Conservation (phyloP, 2,797 vertebrate genomes). For the Mus minutoides region DNA sequence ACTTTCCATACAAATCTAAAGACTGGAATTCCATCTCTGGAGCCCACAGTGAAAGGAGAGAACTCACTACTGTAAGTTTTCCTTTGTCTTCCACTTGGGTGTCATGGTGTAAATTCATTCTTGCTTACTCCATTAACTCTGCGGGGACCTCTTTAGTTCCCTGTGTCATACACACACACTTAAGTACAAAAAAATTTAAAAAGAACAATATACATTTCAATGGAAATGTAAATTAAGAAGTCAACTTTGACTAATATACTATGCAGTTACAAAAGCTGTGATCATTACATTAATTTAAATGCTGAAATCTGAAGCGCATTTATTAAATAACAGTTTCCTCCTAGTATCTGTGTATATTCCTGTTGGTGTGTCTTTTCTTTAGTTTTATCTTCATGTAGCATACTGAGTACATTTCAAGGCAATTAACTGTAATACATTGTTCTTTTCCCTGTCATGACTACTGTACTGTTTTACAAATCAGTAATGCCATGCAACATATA, state of each 20-base stretch:
- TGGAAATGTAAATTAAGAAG: slow-evolving; percentile 36
- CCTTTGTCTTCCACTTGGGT: not conserved
- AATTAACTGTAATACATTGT: not conserved
- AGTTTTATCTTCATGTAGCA: not conserved
- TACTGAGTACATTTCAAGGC: slow-evolving; percentile 35
- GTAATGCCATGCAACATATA: not conserved
- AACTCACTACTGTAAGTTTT: not conserved
- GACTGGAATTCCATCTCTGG: not conserved
- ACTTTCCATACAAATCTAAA: not conserved
- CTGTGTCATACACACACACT: not conserved
- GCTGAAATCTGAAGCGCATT: not conserved
- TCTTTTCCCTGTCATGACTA: not conserved
- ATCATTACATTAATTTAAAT: not conserved
- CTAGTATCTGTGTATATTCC: not conserved
- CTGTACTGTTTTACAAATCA: not conserved
- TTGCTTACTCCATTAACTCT: not conserved
- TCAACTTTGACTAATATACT: slow-evolving; percentile 16
- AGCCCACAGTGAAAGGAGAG: not conserved
- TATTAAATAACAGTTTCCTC: not conserved
- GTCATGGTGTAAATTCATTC: no score
- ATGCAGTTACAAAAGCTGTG: not conserved
- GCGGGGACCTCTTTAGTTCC: not conserved
- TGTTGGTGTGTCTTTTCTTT: not conserved
- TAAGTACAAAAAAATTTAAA: not conserved
- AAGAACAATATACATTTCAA: not conserved